Evolutionary conservation across 2,888 invertebrate genomes (phyloP).

Genomic region (Aricia artaxerxes): DNA sequence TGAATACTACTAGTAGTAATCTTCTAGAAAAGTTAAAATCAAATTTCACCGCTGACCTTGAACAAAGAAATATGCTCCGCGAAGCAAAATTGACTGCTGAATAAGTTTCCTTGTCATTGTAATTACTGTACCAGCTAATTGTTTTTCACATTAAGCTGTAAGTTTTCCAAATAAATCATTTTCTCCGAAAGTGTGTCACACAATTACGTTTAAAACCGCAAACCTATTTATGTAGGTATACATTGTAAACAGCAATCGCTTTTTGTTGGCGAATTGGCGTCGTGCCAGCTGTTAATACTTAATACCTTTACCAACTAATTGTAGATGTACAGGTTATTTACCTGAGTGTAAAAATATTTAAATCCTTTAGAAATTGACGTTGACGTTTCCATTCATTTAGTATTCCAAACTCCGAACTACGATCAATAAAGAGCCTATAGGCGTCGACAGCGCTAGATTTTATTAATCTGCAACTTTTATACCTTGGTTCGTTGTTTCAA

Average conservation of each 20-base stretch:
- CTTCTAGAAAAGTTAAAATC: not conserved
- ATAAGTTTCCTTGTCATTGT: not conserved
- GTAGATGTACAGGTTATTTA: not conserved
- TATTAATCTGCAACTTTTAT: not conserved
- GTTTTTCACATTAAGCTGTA: not conserved
- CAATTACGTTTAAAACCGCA: not conserved
- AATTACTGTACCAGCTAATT: not conserved
- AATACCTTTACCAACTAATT: slow-evolving; percentile 5
- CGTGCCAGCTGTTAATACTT: slow-evolving; percentile 23
- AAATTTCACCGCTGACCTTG: not conserved
- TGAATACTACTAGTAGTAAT: not conserved
- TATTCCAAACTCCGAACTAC: not conserved
- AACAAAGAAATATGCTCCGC: not conserved
- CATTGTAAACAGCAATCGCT: slow-evolving; percentile 7
- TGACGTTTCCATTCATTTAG: not conserved
- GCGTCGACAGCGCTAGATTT: not conserved
- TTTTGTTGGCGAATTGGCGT: slow-evolving; percentile 18
- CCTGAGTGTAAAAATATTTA: not conserved
- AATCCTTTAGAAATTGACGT: not conserved
- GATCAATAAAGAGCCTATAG: not conserved
- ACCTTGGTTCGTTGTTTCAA: too few relatives aligned
- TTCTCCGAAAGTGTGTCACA: not conserved
- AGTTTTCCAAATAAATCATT: not conserved
- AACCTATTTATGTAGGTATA: not conserved
- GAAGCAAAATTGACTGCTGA: not conserved